These are phyloP conservation scores for Polymixis flavicincta DNA, from an alignment of 2,888 invertebrate species.

Conservation along the genomic window DNA sequence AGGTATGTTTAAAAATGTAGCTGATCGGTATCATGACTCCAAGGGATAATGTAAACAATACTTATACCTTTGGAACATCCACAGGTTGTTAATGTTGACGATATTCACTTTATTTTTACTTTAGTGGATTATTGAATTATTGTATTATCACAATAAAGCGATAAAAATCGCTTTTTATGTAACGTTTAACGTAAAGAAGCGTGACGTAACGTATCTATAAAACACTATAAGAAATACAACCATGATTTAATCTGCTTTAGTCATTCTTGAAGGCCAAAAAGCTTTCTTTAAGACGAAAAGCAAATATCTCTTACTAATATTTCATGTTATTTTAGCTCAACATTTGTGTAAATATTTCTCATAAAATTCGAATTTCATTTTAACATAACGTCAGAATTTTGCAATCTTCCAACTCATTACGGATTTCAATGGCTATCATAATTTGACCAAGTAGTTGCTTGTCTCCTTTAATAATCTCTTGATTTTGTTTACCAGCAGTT, in stretches of 20 bases:
- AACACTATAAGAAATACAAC: background rate
- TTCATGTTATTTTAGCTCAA: conserved; percentile 10
- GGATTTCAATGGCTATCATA: conserved; percentile 43
- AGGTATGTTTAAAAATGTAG: background rate
- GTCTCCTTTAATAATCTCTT: conserved; percentile 55
- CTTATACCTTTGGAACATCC: too few relatives aligned
- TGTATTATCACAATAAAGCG: background rate
- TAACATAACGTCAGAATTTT: conserved; percentile 10
- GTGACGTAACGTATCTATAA: background rate
- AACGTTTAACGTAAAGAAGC: background rate
- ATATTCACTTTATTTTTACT: background rate
- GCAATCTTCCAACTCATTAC: conserved; percentile 44
- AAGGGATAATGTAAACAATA: background rate
- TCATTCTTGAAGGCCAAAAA: background rate
- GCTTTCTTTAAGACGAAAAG: background rate
- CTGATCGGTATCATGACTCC: background rate
- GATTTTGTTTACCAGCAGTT: background rate
- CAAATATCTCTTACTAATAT: background rate
- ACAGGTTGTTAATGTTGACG: too few relatives aligned
- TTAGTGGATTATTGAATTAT: background rate
- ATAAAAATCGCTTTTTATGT: background rate
- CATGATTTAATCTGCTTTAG: background rate
- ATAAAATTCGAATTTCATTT: conserved; percentile 40
- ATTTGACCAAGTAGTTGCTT: conserved; percentile 19
- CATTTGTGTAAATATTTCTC: conserved; percentile 24